Evolutionary conservation across 2,113 vertebrate species (phyloP).

Genomic region (Alosa alosa): DNA sequence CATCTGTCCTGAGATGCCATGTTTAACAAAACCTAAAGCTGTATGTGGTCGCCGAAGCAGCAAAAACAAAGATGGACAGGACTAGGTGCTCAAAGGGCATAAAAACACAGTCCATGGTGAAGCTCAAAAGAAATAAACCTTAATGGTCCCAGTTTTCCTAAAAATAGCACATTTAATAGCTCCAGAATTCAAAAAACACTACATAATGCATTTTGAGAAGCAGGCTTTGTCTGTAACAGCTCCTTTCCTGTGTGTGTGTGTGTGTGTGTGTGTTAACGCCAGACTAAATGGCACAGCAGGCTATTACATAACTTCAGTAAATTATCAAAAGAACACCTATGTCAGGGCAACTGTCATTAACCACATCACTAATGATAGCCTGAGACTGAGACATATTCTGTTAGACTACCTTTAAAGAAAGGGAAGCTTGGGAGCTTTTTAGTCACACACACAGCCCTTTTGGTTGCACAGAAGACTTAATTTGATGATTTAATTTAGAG

Average conservation of each 20-base stretch:
- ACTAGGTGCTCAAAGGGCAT: neutral
- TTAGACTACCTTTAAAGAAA: neutral
- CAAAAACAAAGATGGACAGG: neutral
- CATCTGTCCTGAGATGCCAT: neutral
- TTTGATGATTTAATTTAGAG: neutral
- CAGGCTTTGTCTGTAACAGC: neutral
- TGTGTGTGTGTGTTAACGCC: neutral
- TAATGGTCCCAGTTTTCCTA: neutral
- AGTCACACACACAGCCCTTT: neutral
- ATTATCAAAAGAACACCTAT: neutral
- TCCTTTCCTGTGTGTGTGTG: neutral
- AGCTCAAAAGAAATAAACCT: neutral
- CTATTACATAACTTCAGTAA: neutral
- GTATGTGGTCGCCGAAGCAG: neutral
- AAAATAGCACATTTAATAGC: neutral
- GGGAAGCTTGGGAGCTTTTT: neutral
- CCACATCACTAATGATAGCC: neutral
- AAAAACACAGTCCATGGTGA: neutral
- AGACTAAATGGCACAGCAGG: neutral
- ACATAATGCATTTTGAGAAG: conserved; percentile 1
- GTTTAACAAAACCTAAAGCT: neutral
- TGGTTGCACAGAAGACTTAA: neutral
- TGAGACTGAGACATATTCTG: neutral
- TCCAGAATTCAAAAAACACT: neutral
- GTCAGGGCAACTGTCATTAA: neutral